phyloP scores from a whole-genome alignment of 2,797 vertebrate species.

The Austrolebias charrua region DNA sequence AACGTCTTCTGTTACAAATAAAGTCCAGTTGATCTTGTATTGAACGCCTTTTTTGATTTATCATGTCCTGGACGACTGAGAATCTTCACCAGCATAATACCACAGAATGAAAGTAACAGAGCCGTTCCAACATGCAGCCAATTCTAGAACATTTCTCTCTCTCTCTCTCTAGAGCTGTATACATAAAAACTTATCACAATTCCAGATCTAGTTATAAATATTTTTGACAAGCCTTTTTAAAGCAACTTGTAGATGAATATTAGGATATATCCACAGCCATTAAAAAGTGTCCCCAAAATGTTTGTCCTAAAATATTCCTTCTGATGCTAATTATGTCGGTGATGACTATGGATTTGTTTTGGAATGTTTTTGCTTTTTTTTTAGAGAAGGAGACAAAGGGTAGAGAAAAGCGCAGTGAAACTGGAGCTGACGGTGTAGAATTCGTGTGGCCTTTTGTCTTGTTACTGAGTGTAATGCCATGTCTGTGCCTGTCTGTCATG shows the following conservation, averaged over 20 bases:
- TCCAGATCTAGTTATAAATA: not conserved
- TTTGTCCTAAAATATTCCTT: not conserved
- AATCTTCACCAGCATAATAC: no score
- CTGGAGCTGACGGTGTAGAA: slow-evolving; percentile 53
- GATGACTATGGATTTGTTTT: slow-evolving; percentile 4
- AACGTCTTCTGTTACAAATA: no score
- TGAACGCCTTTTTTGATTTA: no score
- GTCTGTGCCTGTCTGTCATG: slow-evolving; percentile 66
- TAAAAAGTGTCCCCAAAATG: not conserved
- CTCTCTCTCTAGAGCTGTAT: no score
- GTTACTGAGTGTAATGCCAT: slow-evolving; percentile 58
- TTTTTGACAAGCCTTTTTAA: not conserved
- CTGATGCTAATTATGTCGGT: not conserved
- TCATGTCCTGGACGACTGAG: no score
- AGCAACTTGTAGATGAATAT: not conserved
- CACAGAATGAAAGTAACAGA: no score
- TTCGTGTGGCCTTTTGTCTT: slow-evolving; percentile 70
- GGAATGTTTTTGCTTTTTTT: slow-evolving; percentile 35
- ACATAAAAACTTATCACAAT: not conserved
- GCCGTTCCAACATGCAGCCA: no score
- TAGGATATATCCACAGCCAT: not conserved
- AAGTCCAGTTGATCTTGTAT: no score
- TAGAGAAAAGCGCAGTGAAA: slow-evolving; percentile 49
- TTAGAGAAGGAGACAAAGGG: slow-evolving; percentile 39
- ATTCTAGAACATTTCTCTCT: no score